Percentiles rank a stretch among this genome's conserved stretches.
Conservation (phyloP, 2,888 invertebrate species). For the Pherbina coryleti region DNA sequence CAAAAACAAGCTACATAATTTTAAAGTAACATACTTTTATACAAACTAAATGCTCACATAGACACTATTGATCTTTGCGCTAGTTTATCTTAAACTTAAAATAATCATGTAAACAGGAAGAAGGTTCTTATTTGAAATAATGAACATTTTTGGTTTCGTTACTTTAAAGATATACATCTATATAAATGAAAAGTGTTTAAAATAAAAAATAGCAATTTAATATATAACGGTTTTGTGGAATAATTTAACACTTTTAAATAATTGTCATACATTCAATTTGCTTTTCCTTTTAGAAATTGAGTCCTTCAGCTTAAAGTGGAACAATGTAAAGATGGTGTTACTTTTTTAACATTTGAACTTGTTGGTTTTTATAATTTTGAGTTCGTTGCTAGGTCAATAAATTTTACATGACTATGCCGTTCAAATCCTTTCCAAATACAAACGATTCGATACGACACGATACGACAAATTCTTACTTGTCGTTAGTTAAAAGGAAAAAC, state of each 20-base stretch:
- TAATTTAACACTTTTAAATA: background rate
- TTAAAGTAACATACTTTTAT: background rate
- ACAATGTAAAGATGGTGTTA: too few species aligned
- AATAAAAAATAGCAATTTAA: background rate
- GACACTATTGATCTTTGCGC: too few species aligned
- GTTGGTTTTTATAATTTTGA: too few species aligned
- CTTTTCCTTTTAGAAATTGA: background rate
- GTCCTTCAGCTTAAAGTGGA: too few species aligned
- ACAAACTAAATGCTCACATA: background rate
- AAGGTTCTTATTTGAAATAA: constrained; percentile 13
- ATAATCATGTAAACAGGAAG: background rate
- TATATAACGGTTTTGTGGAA: background rate
- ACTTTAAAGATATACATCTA: background rate
- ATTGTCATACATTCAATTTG: background rate
- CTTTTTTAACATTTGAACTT: too few species aligned
- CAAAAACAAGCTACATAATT: background rate
- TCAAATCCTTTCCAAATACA: too few species aligned
- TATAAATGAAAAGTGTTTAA: background rate
- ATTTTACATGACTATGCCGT: too few species aligned
- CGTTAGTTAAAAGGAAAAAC: too few species aligned
- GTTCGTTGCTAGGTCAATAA: too few species aligned
- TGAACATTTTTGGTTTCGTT: constrained; percentile 30
- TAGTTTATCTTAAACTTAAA: background rate
- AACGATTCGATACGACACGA: too few species aligned
- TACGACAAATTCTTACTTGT: too few species aligned